These are phyloP conservation scores for Lepilemur septentrionalis DNA, from an alignment of 2,797 vertebrate species.

Conservation along the genomic window DNA sequence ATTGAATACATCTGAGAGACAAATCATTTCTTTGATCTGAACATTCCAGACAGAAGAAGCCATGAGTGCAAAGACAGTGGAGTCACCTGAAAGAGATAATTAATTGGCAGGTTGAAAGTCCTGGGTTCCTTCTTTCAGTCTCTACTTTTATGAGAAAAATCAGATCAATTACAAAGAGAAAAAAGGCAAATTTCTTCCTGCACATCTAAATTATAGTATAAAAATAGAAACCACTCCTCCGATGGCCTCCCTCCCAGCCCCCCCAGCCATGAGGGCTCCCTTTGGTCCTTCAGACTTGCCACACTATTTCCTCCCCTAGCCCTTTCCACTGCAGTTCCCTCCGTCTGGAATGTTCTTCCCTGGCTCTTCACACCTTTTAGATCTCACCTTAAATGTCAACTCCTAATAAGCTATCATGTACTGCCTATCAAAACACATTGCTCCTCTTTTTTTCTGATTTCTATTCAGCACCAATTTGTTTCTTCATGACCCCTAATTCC, in stretches of 20 bases:
- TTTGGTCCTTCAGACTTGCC: neutral
- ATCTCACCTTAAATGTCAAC: neutral
- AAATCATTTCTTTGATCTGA: neutral
- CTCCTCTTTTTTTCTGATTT: neutral
- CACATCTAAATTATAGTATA: neutral
- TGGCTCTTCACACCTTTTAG: neutral
- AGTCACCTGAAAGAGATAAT: neutral
- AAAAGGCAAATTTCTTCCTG: neutral
- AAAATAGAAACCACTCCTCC: neutral
- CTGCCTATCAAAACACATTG: neutral
- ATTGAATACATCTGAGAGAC: neutral
- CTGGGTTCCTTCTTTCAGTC: neutral
- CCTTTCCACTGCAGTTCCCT: neutral
- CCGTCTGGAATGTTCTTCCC: neutral
- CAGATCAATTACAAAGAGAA: neutral
- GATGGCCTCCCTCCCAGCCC: neutral
- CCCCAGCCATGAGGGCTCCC: neutral
- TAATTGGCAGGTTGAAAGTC: neutral
- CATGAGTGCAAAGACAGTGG: neutral
- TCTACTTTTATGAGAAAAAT: conserved; percentile 25
- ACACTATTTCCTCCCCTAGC: neutral
- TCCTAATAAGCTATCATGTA: neutral
- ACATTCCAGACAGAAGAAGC: neutral
- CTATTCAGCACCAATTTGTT: neutral
- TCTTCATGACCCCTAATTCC: neutral